phyloP scores from a whole-genome alignment of 2,113 vertebrate genomes.

The Furnarius figulus region DNA sequence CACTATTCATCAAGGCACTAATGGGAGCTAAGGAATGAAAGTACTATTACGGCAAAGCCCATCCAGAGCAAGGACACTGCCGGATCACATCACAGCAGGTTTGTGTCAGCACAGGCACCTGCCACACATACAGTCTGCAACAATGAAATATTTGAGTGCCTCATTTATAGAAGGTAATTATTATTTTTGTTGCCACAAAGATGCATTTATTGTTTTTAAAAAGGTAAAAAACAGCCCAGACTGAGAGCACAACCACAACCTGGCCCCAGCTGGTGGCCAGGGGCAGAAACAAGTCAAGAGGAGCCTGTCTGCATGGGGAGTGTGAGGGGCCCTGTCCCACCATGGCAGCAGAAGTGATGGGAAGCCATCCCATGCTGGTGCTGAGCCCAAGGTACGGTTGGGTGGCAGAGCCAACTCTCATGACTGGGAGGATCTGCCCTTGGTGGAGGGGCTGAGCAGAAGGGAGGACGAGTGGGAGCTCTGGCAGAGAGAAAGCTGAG shows the following conservation, averaged over 20 bases:
- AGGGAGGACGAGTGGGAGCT: neutral
- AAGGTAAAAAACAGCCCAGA: neutral
- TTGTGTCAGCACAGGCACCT: neutral
- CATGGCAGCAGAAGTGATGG: neutral
- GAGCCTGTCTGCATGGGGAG: neutral
- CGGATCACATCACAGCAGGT: neutral
- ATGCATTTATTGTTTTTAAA: neutral
- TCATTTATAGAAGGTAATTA: neutral
- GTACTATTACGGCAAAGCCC: neutral
- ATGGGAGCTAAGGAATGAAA: neutral
- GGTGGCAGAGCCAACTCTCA: neutral
- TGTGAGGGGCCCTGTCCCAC: neutral
- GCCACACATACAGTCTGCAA: neutral
- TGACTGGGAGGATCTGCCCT: neutral
- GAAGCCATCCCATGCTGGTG: neutral
- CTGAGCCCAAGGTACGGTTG: rapidly evolving
- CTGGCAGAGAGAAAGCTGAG: neutral
- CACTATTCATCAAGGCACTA: neutral
- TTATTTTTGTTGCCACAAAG: neutral
- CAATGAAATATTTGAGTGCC: neutral
- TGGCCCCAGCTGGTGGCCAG: neutral
- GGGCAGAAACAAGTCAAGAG: neutral
- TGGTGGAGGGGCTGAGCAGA: neutral
- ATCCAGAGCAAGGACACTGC: neutral
- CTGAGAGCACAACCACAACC: neutral